Base-by-base conservation (phyloP, 2,888 invertebrate species). In the Falcaria lacertinaria region DNA sequence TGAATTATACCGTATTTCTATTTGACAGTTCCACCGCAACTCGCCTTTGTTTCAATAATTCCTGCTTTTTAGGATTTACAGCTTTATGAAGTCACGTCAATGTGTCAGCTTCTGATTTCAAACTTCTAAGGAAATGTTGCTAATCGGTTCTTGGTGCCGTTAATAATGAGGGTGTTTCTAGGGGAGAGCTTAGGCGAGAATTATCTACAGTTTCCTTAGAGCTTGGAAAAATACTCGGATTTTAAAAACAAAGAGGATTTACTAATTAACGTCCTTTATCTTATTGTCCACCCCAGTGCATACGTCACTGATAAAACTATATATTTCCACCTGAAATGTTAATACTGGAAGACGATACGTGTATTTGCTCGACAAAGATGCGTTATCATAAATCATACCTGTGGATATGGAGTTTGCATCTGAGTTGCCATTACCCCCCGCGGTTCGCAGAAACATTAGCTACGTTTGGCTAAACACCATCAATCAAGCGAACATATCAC, bases 1-100 rank as follows among this genome's bases (percentile, higher is more conserved):
- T 65, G 63, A 73, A 66, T 70, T 68, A 67, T 64, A 61, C 60
- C 63, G 64, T 61, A 57, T 69, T 65, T 66, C 57, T 58, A 64
- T 69, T 66, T 65, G 66, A 67, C 65, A 64, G 57, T 58, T 61
- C 59, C 52, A 61, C 52, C 54, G 61, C 53, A 55, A 60, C 57
- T 58, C 59, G 57, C 57, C 61, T 69, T 64, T 67, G 60, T 62
- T 65, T 59, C 60, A 60, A 57, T 62, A 61, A 63, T 66, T 58
- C 56, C 60, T 58, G 56, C 22, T 37, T 37, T 37, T 16, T 40
- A 4, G 37, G 43, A 42, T 50, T 36, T 41, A 35, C 42, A 39
- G 17, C 19, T 19, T 36, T 7, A 4, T 4, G 15, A 11, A 28
- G 28, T 11, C 7, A 11, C 3, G 28, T 8, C 7, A 13, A 13